Base-by-base conservation (phyloP, 2,888 invertebrate genomes). In the Tachina fera region DNA sequence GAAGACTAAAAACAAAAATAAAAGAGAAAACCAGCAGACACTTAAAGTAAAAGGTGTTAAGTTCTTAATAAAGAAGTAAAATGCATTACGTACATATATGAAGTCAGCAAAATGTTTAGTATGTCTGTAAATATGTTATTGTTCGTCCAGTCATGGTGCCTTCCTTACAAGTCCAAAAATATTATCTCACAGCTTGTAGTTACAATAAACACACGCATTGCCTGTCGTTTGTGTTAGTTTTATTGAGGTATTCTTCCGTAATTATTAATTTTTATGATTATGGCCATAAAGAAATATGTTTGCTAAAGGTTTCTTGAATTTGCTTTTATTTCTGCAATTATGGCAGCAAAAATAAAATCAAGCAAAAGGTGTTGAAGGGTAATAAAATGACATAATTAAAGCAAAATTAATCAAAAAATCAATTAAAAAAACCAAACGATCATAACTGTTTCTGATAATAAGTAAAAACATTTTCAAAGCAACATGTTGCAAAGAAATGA, bases 21-120 rank as follows among this genome's bases (percentile, higher is more conserved):
- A 71, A 45, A 83, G 4, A 31, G 4, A 31, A 31, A 31, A 31
- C 31, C 6, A 31, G 31, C 31, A 87, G 87, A 82, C 88, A 88
- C 87, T 86, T 85, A 83, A 78, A 87, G 53, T 75, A 85, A 87
- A 87, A 88, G 88, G 88, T 89, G 88, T 89, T 87, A 88, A 89
- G 86, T 89, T 87, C 87, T 87, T 87, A 86, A 85, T 85, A 88
- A 87, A 79, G 65, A 83, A 87, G 63, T 79, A 56, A 79, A 79
- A 72, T 79, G 76, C 63, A 75, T 82, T 84, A 63, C 71, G 14
- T 49, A 49, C 31, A 5, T 49, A 60, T 81, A 84, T 74, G 76
- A 79, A 71, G 77, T 60, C 51, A 67, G 80, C 83, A 82, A 83
- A 87, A 81, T 83, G 65, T 65, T 51, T 60, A 67, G 43, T 53